Percentiles rank a stretch among this genome's conserved stretches.
phyloP scores from a whole-genome alignment of 1,140 invertebrate genomes.

The Philopotamus ludificatus region DNA sequence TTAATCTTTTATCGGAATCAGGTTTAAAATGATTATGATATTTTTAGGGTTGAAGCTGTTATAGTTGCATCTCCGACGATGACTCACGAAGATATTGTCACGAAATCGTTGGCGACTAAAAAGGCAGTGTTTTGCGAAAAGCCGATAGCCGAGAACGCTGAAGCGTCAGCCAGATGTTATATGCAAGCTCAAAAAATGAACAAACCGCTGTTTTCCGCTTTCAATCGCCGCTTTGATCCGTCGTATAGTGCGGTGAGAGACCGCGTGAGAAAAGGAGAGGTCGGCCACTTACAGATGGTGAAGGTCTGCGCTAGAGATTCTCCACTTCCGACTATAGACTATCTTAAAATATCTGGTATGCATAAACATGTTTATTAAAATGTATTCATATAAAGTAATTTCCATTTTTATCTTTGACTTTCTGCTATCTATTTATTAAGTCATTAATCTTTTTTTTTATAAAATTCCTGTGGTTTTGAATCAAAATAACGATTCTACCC shows the following conservation, averaged over 20 bases:
- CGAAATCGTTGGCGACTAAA: slow-evolving; percentile 58
- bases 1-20: neutral
- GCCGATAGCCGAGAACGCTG: slow-evolving; percentile 62
- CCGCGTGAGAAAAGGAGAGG: slow-evolving; percentile 57
- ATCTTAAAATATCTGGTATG: slow-evolving; percentile 62
- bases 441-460: no score
- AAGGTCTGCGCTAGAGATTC: slow-evolving; percentile 65
- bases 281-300: slow-evolving; percentile 64
- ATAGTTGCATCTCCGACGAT: slow-evolving; percentile 62
- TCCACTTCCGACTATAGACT: slow-evolving; percentile 62
- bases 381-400: neutral
- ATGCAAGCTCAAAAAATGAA: slow-evolving; percentile 58
- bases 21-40: slow-evolving; percentile 18
- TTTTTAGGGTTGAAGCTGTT: slow-evolving; percentile 57
- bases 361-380: slow-evolving; percentile 14
- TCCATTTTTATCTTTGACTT: no score
- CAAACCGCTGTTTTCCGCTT: slow-evolving; percentile 63
- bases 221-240: slow-evolving; percentile 71
- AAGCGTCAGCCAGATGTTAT: slow-evolving; percentile 60
- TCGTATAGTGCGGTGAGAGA: slow-evolving; percentile 57
- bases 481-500: no score
- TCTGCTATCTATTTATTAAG: no score
- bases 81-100: slow-evolving; percentile 63
- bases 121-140: slow-evolving; percentile 73
- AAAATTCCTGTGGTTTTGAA: no score